Evolutionary conservation across 1,140 invertebrate species (phyloP), one percentile per base, ranked within the genome.

Genomic region (Nymphalis io): DNA sequence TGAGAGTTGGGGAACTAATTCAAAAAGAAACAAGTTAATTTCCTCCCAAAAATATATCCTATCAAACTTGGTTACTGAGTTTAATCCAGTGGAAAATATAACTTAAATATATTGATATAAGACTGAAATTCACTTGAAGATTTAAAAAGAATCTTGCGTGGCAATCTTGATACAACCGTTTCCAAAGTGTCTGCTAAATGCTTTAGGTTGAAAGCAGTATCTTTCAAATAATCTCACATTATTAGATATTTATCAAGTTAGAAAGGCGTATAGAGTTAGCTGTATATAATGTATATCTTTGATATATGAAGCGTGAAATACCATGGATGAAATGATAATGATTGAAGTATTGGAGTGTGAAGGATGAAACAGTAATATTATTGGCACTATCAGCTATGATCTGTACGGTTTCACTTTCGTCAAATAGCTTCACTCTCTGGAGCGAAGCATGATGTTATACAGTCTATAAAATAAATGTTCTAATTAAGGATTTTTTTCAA

Each of bases 21-120:
- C 42, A 58, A 66, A 55, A 46, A 66, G 21, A 66, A 66, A 66
- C 64, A 66, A 66, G 64, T 46, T 66, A 66, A 66, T 66, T 66
- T 66, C 64, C 64, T 59, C 51, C 12, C 40, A 59, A 65, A 66
- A 66, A 59, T 66, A 59, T 59, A 55, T 55, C 38, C n/a, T 38
- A 59, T 46, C n/a, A 46, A 57, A 38, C 57, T 20, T 66, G 55
- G 21, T 8, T 53, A 65, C n/a, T 20, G 13, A 13, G 15, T 23
- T 15, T 0, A 18, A 8, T 1, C 4, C 40, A 59, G n/a, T 18
- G 23, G 12, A 42, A 27, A 58, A 46, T 20, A 44, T 16, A n/a
- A 13, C 27, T 38, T 59, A 66, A 23, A 3, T 4, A 6, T 4
- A 27, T 13, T 13, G 10, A 13, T 8, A 59, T 59, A 57, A 65